phyloP scores from a whole-genome alignment of 2,888 invertebrate genomes.

The Myathropa florea region DNA sequence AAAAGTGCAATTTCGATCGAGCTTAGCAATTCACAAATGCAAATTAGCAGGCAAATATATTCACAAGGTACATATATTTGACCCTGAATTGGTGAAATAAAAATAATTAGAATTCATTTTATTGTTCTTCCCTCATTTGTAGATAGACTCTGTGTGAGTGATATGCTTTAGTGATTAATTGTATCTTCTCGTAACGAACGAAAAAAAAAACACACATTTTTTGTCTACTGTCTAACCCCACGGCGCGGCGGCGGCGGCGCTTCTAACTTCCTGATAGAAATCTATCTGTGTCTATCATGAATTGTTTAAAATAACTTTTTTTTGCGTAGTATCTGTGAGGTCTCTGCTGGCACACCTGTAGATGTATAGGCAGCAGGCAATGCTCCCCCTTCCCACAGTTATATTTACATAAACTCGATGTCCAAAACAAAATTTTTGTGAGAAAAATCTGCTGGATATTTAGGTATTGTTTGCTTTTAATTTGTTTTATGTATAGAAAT shows the following conservation, averaged over 20 bases:
- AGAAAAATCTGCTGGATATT: conserved; percentile 2
- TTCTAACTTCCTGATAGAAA: conserved; percentile 59
- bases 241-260: too few relatives aligned
- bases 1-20: conserved; percentile 45
- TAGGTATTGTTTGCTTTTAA: conserved; percentile 2
- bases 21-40: conserved; percentile 46
- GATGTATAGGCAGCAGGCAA: background rate
- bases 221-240: too few relatives aligned
- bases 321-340: background rate
- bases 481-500: conserved; percentile 20
- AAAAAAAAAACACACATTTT: too few relatives aligned
- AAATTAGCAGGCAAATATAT: conserved; percentile 45
- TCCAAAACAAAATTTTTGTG: background rate
- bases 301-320: background rate
- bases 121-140: conserved; percentile 44
- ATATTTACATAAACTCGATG: conserved; percentile 23
- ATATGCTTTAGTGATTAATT: conserved; percentile 55
- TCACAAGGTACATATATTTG: conserved; percentile 7
- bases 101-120: conserved; percentile 51
- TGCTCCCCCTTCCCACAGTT: background rate
- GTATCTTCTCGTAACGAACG: conserved; percentile 33
- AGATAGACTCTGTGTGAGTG: conserved; percentile 16
- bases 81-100: conserved; percentile 54
- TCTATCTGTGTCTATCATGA: background rate
- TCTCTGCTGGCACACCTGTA: conserved; percentile 31